These are phyloP conservation scores for Lethenteron reissneri DNA, from an alignment of 2,113 vertebrate genomes.

Conservation along the genomic window DNA sequence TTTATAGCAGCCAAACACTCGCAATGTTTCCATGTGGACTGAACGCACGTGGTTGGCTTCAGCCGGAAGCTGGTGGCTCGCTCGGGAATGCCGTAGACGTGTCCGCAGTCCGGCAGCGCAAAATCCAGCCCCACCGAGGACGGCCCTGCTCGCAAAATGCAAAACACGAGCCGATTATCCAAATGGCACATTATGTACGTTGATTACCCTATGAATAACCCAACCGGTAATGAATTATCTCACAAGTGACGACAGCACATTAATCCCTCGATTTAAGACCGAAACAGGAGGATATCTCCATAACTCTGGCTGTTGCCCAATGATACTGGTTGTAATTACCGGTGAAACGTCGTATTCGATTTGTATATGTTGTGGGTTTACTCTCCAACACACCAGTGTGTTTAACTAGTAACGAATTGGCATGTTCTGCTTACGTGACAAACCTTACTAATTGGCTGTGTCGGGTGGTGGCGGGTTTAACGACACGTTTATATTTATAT, in stretches of 20 bases:
- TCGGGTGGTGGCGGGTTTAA: too few species aligned
- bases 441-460: too few species aligned
- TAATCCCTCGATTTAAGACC: constrained; percentile 6
- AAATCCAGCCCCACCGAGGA: constrained; percentile 58
- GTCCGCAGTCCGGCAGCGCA: constrained; percentile 47
- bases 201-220: not conserved
- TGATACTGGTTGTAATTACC: not conserved
- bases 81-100: constrained; percentile 65
- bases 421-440: too few species aligned
- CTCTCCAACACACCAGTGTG: too few species aligned
- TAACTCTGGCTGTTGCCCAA: not conserved
- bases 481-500: not conserved
- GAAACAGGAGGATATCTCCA: constrained; percentile 1
- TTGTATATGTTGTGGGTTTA: too few species aligned
- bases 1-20: too few species aligned
- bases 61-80: constrained; percentile 50
- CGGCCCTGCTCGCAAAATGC: constrained; percentile 31
- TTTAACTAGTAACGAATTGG: too few species aligned
- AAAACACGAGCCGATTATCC: constrained; percentile 12
- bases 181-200: constrained; percentile 9
- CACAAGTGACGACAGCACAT: constrained; percentile 9
- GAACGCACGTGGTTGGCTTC: constrained; percentile 47
- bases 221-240: not conserved
- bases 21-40: too few species aligned
- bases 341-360: too few species aligned